A percentile compares a stretch with the other conserved stretches of the same genome.
These are phyloP conservation scores for Malurus cyaneus DNA, from an alignment of 2,113 vertebrate genomes.

Conservation along the genomic window DNA sequence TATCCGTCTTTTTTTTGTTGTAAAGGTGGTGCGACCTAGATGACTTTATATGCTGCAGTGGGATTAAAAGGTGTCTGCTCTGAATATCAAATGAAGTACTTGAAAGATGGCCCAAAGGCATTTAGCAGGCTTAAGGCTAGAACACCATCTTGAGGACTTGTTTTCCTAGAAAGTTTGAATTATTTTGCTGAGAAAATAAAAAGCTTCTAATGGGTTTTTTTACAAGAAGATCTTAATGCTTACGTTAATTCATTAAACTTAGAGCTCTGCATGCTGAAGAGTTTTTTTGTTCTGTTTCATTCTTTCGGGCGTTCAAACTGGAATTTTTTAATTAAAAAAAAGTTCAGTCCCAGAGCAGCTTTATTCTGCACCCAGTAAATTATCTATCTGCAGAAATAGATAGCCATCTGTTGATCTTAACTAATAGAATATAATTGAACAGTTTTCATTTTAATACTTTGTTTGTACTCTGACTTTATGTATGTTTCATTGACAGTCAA, in stretches of 20 bases:
- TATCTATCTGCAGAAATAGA: not conserved
- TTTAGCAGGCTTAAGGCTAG: conserved; percentile 20
- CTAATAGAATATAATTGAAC: not conserved
- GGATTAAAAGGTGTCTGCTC: not conserved
- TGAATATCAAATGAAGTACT: not conserved
- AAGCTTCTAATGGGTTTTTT: not conserved
- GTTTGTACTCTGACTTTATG: not conserved
- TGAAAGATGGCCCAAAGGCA: not conserved
- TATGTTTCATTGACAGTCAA: not conserved
- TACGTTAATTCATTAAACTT: not conserved
- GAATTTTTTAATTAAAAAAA: not conserved
- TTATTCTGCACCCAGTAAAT: not conserved
- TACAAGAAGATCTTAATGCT: not conserved
- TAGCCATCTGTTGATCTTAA: not conserved
- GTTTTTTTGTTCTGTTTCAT: not conserved
- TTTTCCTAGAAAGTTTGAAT: not conserved
- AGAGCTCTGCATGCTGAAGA: not conserved
- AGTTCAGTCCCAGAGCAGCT: not conserved
- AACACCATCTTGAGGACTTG: not conserved
- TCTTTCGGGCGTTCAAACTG: not conserved
- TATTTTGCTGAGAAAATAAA: not conserved
- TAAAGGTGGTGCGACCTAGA: not conserved
- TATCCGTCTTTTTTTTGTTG: not conserved
- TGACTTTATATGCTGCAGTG: not conserved
- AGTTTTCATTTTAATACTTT: not conserved